Conservation (phyloP, 2,888 invertebrate genomes). For the Ectemnius lituratus region DNA sequence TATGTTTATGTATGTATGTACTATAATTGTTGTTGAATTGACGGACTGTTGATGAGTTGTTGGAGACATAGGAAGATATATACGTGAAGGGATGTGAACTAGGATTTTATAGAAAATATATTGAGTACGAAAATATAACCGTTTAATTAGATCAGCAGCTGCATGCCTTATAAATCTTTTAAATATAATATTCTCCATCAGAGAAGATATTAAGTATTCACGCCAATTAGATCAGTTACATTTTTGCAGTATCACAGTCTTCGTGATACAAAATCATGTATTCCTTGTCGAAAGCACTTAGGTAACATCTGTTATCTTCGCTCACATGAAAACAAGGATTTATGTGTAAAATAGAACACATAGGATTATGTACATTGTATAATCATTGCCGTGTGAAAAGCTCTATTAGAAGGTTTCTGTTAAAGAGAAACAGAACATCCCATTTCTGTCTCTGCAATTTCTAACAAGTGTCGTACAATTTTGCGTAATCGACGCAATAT, state of each 20-base stretch:
- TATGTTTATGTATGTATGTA: too few species aligned
- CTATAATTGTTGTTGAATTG: too few species aligned
- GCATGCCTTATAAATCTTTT: background rate
- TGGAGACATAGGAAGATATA: too few species aligned
- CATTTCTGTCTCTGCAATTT: too few species aligned
- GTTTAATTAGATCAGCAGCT: constrained; percentile 1
- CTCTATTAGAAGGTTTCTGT: too few species aligned
- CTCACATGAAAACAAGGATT: constrained; percentile 20
- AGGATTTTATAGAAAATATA: background rate
- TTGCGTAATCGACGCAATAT: too few species aligned
- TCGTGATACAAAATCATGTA: constrained; percentile 35
- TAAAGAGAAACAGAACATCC: too few species aligned
- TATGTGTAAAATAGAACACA: constrained; percentile 4
- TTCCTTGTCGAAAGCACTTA: constrained; percentile 29
- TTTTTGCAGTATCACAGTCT: constrained; percentile 47
- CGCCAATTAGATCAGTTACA: constrained; percentile 29
- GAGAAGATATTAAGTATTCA: background rate
- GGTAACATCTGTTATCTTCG: constrained; percentile 27
- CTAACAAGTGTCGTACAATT: too few species aligned
- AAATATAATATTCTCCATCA: constrained; percentile 6
- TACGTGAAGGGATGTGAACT: background rate
- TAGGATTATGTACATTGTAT: constrained; percentile 1
- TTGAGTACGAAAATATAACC: constrained; percentile 9
- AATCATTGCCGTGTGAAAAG: background rate
- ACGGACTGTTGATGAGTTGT: too few species aligned